Percentiles rank a stretch among this genome's conserved stretches.
Evolutionary conservation across 2,113 vertebrate species (phyloP).

Genomic region (Microcebus tavaratra): DNA sequence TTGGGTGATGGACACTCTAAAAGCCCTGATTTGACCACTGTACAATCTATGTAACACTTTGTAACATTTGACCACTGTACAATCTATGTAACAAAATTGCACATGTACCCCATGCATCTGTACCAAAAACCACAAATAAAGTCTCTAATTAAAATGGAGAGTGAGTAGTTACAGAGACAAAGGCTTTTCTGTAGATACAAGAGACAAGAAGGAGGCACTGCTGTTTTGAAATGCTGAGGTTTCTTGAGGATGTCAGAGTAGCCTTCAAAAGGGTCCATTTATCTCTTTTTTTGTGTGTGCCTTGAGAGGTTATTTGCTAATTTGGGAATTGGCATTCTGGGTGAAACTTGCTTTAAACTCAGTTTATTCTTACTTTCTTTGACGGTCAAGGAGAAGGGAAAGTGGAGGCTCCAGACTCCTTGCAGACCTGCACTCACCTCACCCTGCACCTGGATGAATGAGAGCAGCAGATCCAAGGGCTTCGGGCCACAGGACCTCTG

Average conservation of each 20-base stretch:
- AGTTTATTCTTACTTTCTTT: not conserved
- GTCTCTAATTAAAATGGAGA: not conserved
- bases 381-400: not conserved
- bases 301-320: not conserved
- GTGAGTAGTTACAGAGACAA: not conserved
- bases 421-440: not conserved
- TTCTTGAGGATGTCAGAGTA: not conserved
- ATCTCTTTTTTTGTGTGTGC: not conserved
- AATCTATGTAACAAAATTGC: not conserved
- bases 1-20: no score
- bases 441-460: not conserved
- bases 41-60: no score
- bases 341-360: not conserved
- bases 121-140: not conserved
- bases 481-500: not conserved
- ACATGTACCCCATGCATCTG: no score
- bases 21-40: no score
- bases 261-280: not conserved
- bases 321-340: not conserved
- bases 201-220: not conserved
- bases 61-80: no score
- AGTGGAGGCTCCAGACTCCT: not conserved
- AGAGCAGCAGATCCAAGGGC: accelerated
- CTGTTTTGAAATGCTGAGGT: not conserved
- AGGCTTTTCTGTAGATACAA: not conserved